Evolutionary conservation across 2,888 invertebrate species (phyloP).

Genomic region (Phortica magna): DNA sequence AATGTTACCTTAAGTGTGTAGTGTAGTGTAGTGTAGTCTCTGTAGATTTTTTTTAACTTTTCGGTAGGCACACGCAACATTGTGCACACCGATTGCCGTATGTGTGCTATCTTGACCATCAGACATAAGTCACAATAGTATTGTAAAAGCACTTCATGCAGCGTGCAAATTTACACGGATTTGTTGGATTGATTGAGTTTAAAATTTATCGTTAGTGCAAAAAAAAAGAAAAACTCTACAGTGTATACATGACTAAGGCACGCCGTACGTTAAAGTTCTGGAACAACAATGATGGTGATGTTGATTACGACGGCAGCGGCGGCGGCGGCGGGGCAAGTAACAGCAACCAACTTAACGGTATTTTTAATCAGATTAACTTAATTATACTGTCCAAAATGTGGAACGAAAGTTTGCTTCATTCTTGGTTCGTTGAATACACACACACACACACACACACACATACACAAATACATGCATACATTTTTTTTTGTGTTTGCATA

Average conservation of each 20-base stretch:
- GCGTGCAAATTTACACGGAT: no score
- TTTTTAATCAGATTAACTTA: conserved; percentile 15
- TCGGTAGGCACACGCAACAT: background rate
- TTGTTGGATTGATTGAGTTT: no score
- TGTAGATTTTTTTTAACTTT: no score
- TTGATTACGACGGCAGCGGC: no score
- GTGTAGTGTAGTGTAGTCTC: no score
- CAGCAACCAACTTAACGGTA: conserved; percentile 7
- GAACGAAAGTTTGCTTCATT: conserved; percentile 1
- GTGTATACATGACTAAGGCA: background rate
- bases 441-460: background rate
- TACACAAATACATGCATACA: background rate
- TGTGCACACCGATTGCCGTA: no score
- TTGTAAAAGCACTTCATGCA: no score
- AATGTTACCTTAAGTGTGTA: background rate
- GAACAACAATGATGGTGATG: background rate
- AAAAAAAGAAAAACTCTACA: background rate
- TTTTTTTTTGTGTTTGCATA: background rate
- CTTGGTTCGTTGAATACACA: background rate
- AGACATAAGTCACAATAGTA: no score
- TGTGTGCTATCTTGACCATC: no score
- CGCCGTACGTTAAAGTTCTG: background rate
- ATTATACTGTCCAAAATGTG: conserved; percentile 3
- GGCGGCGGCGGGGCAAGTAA: background rate
- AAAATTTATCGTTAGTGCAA: background rate